Evolutionary conservation across 2,797 vertebrate species (phyloP).

Genomic region (Epinephelus malabaricus): DNA sequence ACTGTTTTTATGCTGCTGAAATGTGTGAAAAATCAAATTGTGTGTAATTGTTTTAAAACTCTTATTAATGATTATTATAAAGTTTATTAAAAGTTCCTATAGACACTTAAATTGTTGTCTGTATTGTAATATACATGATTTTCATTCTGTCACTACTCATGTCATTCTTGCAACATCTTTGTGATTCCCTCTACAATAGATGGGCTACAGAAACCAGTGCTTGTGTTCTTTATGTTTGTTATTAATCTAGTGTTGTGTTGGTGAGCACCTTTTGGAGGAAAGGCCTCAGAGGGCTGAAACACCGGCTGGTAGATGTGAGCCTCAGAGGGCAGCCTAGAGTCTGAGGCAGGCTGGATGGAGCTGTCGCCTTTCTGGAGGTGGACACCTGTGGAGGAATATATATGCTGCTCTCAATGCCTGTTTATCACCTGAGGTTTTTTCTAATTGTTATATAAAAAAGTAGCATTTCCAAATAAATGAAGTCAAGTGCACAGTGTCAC

Average conservation of each 20-base stretch:
- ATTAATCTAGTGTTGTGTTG: not conserved
- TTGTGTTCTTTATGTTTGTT: not conserved
- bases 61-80: too few relatives aligned
- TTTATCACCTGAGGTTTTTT: not conserved
- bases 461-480: not conserved
- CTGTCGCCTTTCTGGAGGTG: conserved; percentile 19
- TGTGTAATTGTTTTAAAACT: too few relatives aligned
- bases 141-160: too few relatives aligned
- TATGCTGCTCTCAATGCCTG: not conserved
- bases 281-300: conserved; percentile 67
- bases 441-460: not conserved
- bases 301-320: conserved; percentile 29
- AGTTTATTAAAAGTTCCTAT: too few relatives aligned
- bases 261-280: conserved; percentile 64
- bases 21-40: not conserved
- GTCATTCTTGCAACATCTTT: too few relatives aligned
- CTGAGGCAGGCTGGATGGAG: conserved; percentile 1
- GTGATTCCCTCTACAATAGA: not conserved
- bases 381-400: conserved; percentile 54
- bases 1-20: not conserved
- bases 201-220: not conserved
- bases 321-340: conserved; percentile 11
- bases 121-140: too few relatives aligned
- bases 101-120: too few relatives aligned
- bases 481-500: not conserved